Conservation (phyloP, 2,888 invertebrate species). For the Axea sp. region DNA sequence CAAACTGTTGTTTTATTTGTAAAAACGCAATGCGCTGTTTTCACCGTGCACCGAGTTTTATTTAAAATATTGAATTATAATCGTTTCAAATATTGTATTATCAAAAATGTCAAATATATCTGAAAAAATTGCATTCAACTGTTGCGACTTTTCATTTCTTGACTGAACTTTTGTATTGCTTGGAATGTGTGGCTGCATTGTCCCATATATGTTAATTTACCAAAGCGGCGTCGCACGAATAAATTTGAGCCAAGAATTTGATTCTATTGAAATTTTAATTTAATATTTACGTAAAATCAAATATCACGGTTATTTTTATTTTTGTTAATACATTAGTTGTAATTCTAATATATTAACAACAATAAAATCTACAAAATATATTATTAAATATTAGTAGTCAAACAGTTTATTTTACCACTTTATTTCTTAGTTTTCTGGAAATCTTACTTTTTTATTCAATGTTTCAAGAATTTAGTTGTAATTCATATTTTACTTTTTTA, state of each 20-base stretch:
- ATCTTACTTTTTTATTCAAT: too few species aligned
- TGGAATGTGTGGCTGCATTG: slow-evolving; percentile 22
- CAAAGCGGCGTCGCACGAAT: too few species aligned
- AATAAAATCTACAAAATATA: too few species aligned
- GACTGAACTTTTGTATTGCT: slow-evolving; percentile 20
- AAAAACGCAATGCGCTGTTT: slow-evolving; percentile 45
- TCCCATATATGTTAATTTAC: slow-evolving; percentile 35
- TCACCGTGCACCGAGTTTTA: slow-evolving; percentile 33
- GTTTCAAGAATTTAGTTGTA: too few species aligned
- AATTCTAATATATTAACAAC: too few species aligned
- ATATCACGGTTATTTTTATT: too few species aligned
- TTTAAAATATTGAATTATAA: slow-evolving; percentile 16
- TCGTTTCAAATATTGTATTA: slow-evolving; percentile 40
- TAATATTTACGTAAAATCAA: neutral
- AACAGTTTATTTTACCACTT: too few species aligned
- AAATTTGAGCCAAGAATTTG: slow-evolving; percentile 13
- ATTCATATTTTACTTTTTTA: too few species aligned
- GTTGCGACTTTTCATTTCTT: slow-evolving; percentile 46
- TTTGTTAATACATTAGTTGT: slow-evolving; percentile 23
- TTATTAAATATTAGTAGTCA: too few species aligned
- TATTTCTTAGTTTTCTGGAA: too few species aligned
- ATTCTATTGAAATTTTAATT: slow-evolving; percentile 3
- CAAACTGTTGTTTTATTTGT: slow-evolving; percentile 19
- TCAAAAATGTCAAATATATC: slow-evolving; percentile 59
- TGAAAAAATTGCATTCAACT: slow-evolving; percentile 55